Evolutionary conservation across 2,888 invertebrate species (phyloP).

Genomic region (Chrysotoxum bicinctum): DNA sequence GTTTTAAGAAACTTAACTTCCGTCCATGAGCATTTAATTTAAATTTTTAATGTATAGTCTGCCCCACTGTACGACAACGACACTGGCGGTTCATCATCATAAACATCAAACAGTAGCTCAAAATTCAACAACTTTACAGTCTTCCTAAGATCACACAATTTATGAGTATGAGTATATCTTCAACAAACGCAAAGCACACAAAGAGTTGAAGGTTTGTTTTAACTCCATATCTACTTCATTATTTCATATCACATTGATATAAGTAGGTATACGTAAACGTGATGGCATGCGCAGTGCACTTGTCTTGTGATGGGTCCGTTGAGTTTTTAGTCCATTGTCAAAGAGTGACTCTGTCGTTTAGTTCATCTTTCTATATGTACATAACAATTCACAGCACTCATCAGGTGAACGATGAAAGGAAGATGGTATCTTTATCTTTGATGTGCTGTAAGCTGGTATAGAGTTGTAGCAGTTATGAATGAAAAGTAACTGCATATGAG

Average conservation of each 20-base stretch:
- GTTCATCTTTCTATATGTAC: no score
- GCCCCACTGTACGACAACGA: neutral
- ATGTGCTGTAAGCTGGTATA: slow-evolving; percentile 1
- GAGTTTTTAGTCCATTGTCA: slow-evolving; percentile 68
- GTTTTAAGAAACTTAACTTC: no score
- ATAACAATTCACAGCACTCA: neutral
- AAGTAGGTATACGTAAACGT: neutral
- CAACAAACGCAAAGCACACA: neutral
- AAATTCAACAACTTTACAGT: neutral
- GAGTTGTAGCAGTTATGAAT: slow-evolving; percentile 55
- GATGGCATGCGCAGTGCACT: slow-evolving; percentile 37
- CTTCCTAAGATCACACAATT: neutral
- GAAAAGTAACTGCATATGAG: slow-evolving; percentile 53
- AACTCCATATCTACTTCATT: slow-evolving; percentile 10
- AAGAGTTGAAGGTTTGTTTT: slow-evolving; percentile 23
- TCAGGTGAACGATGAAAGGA: slow-evolving; percentile 14
- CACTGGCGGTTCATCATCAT: neutral
- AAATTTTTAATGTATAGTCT: neutral
- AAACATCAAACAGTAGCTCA: slow-evolving; percentile 20
- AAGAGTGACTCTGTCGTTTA: slow-evolving; percentile 51
- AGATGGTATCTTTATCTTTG: slow-evolving; percentile 39
- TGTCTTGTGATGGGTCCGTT: slow-evolving; percentile 47
- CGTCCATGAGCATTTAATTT: neutral
- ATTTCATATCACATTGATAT: neutral
- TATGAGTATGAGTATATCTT: neutral